These are phyloP conservation scores for Chiroxiphia lanceolata DNA, from an alignment of 2,797 vertebrate species.

Conservation along the genomic window DNA sequence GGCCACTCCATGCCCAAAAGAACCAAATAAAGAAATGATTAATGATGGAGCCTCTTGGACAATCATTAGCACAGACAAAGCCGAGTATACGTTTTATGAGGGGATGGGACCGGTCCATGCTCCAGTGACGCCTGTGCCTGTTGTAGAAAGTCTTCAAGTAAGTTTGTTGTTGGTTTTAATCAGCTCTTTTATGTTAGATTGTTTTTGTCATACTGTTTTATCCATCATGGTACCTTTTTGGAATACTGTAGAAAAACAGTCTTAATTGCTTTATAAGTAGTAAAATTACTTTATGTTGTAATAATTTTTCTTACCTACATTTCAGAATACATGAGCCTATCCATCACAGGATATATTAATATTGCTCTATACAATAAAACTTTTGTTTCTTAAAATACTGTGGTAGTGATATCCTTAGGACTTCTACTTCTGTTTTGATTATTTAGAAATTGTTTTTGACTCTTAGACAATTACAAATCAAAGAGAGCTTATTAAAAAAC, in stretches of 20 bases:
- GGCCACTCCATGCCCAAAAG: conserved; percentile 99
- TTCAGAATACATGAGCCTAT: background rate
- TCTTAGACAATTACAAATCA: background rate
- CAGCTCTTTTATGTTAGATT: background rate
- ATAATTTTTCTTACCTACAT: background rate
- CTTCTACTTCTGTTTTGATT: background rate
- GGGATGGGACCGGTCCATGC: conserved; percentile 97
- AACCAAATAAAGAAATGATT: conserved; percentile 99
- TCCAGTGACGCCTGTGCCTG: conserved; percentile 97
- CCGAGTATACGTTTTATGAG: conserved; percentile 99
- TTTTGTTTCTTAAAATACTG: background rate
- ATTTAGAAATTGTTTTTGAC: background rate
- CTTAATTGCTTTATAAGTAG: background rate
- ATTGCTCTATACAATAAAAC: background rate
- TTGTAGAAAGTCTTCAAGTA: conserved; percentile 98
- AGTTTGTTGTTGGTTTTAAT: conserved; percentile 1
- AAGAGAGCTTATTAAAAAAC: background rate
- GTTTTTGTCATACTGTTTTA: background rate
- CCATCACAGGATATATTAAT: background rate
- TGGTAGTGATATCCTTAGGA: background rate
- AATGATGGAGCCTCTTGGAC: conserved; percentile 99
- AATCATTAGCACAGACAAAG: conserved; percentile 99
- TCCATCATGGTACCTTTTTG: background rate
- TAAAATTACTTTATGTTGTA: background rate
- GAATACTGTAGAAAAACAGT: background rate